These are phyloP conservation scores for Carterocephalus palaemon DNA, from an alignment of 2,888 invertebrate genomes.

Conservation along the genomic window DNA sequence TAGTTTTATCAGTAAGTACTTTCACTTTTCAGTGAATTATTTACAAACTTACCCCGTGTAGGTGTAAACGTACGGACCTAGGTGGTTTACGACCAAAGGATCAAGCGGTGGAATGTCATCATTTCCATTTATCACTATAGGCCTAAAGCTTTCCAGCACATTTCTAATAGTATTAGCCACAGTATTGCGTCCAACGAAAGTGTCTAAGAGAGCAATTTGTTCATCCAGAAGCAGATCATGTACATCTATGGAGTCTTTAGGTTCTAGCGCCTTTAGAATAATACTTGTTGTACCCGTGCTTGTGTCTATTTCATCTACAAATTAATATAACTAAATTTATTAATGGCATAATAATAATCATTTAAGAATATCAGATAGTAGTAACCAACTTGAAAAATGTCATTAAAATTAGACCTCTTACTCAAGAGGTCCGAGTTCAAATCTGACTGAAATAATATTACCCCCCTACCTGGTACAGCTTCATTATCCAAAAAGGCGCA, in stretches of 20 bases:
- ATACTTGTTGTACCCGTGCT: not conserved
- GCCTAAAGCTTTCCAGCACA: conserved; percentile 9
- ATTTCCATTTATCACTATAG: conserved; percentile 6
- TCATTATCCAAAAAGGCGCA: too few species aligned
- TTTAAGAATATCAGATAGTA: too few species aligned
- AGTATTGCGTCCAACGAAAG: not conserved
- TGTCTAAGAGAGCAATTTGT: not conserved
- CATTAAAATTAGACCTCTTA: too few species aligned
- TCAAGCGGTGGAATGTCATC: conserved; percentile 7
- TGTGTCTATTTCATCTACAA: not conserved
- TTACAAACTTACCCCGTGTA: conserved; percentile 9
- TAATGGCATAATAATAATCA: too few species aligned
- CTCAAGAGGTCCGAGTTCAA: too few species aligned
- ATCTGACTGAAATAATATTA: too few species aligned
- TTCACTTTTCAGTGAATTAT: too few species aligned
- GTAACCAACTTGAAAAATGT: too few species aligned
- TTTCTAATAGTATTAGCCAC: conserved; percentile 11
- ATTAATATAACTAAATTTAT: too few species aligned
- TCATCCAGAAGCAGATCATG: not conserved
- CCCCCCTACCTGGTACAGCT: too few species aligned
- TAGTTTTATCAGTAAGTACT: too few species aligned
- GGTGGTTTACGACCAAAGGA: conserved; percentile 1
- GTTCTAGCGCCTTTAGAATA: conserved; percentile 2
- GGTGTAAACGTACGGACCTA: conserved; percentile 8
- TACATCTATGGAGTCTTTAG: not conserved